phyloP scores from a whole-genome alignment of 2,113 vertebrate genomes.

The Polypterus bichir region DNA sequence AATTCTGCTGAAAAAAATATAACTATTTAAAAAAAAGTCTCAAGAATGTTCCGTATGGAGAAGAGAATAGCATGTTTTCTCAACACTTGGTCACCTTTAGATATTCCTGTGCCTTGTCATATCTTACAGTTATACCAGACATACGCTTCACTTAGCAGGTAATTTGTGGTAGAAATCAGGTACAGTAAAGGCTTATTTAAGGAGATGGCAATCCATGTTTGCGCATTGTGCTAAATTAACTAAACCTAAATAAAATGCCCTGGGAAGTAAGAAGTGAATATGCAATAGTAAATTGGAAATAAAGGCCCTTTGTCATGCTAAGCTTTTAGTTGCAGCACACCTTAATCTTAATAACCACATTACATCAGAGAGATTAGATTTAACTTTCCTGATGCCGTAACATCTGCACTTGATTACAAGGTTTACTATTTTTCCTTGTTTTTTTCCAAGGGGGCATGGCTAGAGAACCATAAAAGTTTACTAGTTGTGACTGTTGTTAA shows the following conservation, averaged over 20 bases:
- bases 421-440: background rate
- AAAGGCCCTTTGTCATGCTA: background rate
- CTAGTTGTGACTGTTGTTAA: slow-evolving; percentile 5
- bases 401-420: slow-evolving; percentile 5
- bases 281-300: background rate
- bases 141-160: too few species aligned
- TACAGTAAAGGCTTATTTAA: too few species aligned
- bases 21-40: too few species aligned
- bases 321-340: background rate
- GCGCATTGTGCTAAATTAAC: too few species aligned
- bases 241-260: background rate
- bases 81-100: too few species aligned
- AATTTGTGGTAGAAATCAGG: too few species aligned
- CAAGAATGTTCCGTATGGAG: too few species aligned
- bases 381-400: background rate
- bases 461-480: slow-evolving; percentile 6
- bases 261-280: background rate
- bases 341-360: background rate
- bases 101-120: too few species aligned
- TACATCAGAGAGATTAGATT: background rate
- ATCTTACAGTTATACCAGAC: too few species aligned
- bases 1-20: too few species aligned
- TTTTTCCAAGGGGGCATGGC: background rate
- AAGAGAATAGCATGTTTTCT: too few species aligned
- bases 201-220: too few species aligned